Conservation (phyloP, 2,888 invertebrate species). For the Strigamia crassipes region DNA sequence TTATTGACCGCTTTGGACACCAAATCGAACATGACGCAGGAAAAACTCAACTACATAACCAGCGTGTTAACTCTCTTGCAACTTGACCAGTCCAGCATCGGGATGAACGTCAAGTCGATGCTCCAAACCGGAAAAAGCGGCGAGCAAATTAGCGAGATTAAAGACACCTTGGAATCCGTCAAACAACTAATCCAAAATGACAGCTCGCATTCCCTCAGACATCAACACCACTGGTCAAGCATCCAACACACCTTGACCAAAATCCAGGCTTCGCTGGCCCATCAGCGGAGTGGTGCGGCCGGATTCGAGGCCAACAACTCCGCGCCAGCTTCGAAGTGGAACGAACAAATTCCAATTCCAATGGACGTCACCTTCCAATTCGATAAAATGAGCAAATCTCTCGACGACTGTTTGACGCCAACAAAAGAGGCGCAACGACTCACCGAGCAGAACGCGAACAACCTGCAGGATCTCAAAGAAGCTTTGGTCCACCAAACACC, state of each 20-base stretch:
- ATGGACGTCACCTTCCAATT: background rate
- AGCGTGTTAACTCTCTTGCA: background rate
- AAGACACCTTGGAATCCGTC: background rate
- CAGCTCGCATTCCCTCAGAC: background rate
- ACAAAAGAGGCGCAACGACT: background rate
- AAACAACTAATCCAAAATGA: background rate
- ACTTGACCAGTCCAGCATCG: conserved; percentile 1
- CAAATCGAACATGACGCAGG: background rate
- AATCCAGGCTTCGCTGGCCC: background rate
- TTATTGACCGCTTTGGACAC: background rate
- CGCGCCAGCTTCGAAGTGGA: background rate
- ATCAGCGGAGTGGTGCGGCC: background rate
- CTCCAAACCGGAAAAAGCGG: background rate
- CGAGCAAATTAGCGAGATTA: background rate
- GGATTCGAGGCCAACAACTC: background rate
- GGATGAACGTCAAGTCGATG: background rate
- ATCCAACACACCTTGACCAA: background rate
- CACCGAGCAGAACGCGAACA: background rate
- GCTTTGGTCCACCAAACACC: background rate
- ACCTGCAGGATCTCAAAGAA: background rate
- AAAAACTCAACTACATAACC: background rate
- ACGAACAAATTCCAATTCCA: background rate
- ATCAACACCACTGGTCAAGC: background rate
- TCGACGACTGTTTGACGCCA: background rate
- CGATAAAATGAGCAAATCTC: background rate